Percentiles rank a stretch among this genome's conserved stretches.
phyloP scores from a whole-genome alignment of 2,888 invertebrate species.

The Archips crataeganus region DNA sequence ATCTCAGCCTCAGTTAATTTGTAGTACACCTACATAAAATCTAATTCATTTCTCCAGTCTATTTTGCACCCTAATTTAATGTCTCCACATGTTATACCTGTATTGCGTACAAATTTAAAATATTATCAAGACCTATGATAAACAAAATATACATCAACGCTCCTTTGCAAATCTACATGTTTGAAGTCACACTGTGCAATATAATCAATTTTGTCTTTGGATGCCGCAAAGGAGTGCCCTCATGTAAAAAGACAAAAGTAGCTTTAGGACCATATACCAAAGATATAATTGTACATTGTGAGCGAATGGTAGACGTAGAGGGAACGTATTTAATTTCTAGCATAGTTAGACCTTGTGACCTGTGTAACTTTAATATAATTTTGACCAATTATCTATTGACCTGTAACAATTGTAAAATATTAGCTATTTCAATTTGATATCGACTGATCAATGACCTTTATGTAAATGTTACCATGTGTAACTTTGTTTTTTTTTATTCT shows the following conservation, averaged over 20 bases:
- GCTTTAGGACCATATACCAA: slow-evolving; percentile 84
- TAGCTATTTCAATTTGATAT: slow-evolving; percentile 48
- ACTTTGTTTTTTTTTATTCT: background rate
- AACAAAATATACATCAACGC: slow-evolving; percentile 45
- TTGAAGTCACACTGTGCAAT: slow-evolving; percentile 48
- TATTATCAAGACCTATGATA: slow-evolving; percentile 39
- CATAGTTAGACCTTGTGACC: slow-evolving; percentile 75
- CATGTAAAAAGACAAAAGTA: slow-evolving; percentile 78
- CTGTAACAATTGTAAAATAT: slow-evolving; percentile 49
- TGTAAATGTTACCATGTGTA: slow-evolving; percentile 42
- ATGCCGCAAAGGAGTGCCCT: slow-evolving; percentile 69
- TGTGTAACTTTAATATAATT: slow-evolving; percentile 66
- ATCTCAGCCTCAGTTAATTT: slow-evolving; percentile 52
- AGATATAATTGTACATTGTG: slow-evolving; percentile 83
- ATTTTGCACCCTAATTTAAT: slow-evolving; percentile 42
- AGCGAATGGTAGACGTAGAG: slow-evolving; percentile 70
- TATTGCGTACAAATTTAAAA: slow-evolving; percentile 50
- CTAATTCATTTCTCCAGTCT: slow-evolving; percentile 40
- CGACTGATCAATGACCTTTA: slow-evolving; percentile 49
- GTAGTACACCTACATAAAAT: slow-evolving; percentile 25
- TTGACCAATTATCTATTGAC: slow-evolving; percentile 71
- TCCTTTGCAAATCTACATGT: slow-evolving; percentile 59
- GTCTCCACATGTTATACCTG: slow-evolving; percentile 36
- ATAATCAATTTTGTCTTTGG: slow-evolving; percentile 43
- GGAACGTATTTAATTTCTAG: slow-evolving; percentile 79